Evolutionary conservation across 2,888 invertebrate species (phyloP), one percentile per base, ranked within the genome.

Genomic region (Lacanobia wlatinum): DNA sequence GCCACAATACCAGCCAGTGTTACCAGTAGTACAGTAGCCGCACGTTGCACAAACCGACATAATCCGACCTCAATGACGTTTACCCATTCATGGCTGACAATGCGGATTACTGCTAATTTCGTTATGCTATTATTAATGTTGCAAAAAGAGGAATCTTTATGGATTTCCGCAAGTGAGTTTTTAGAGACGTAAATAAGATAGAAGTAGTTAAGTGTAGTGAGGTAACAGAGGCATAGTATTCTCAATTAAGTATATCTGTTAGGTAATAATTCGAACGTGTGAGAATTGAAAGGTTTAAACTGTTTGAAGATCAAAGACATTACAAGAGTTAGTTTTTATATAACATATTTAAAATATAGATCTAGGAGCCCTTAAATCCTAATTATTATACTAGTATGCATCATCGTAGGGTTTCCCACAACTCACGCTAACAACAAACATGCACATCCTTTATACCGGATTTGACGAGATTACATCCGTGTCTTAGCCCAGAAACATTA

Each of bases 61-160:
- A 86, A 85, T 83, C 75, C 76, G 8, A 0, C 38, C 68, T 79
- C 78, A 85, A 82, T 82, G 61, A 43, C 60, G 64, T 52, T 62
- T 10, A 46, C 38, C 62, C 73, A 64, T 77, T 72, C 71, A 83
- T 52, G 58, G 62, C 28, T 56, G 56, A 74, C 80, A 85, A 83
- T 76, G 9, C 48, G 84, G 81, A 85, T 84, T 85, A 82, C 58
- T 38, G 12, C 40, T 76, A 76, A 70, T 71, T 70, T 75, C 61
- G 80, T 80, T 70, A 80, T 56, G 67, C 67, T 77, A 43, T 73
- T 63, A 67, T 28, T 46, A 43, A 55, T 23, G 7, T 78, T 52
- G 67, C 23, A 43, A 77, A 76, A 65, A 61, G 23, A 34, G n/a
- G 14, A 55, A 55, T 10, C n/a, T 73, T 70, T 69, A 66, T 53